phyloP scores from a whole-genome alignment of 2,113 vertebrate genomes.

The Isichthys henryi region DNA sequence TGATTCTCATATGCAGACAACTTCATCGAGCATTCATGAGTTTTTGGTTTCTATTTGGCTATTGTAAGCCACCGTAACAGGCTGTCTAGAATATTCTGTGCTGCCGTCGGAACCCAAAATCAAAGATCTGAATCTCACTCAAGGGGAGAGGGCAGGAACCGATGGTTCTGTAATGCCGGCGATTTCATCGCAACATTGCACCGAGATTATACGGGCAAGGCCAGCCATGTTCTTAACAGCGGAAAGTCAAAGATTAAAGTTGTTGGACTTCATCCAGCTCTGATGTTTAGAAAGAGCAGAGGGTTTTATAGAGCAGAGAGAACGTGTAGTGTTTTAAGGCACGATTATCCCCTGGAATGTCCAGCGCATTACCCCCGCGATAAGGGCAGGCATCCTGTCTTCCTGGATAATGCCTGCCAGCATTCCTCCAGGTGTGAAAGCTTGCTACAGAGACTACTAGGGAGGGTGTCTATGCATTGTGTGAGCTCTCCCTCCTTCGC shows the following conservation, averaged over 20 bases:
- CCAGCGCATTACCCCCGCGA: not conserved
- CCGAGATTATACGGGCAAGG: constrained; percentile 53
- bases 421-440: not conserved
- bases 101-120: not conserved
- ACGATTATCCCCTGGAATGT: constrained; percentile 26
- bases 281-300: constrained; percentile 27
- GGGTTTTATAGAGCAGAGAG: constrained; percentile 45
- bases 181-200: constrained; percentile 52
- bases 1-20: not conserved
- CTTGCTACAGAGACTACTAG: not conserved
- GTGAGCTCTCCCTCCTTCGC: not conserved
- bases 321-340: constrained; percentile 44
- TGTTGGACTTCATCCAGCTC: constrained; percentile 49
- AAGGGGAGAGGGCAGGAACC: constrained; percentile 11
- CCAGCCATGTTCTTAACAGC: constrained; percentile 31
- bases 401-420: not conserved
- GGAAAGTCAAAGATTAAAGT: constrained; percentile 49
- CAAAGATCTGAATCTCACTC: not conserved
- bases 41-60: not conserved
- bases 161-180: constrained; percentile 45
- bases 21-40: not conserved
- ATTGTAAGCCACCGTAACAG: not conserved
- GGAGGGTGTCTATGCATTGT: not conserved
- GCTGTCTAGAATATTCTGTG: not conserved
- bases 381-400: not conserved